These are phyloP conservation scores for Brachyalestes nurse DNA, from an alignment of 2,797 vertebrate genomes.

Conservation along the genomic window DNA sequence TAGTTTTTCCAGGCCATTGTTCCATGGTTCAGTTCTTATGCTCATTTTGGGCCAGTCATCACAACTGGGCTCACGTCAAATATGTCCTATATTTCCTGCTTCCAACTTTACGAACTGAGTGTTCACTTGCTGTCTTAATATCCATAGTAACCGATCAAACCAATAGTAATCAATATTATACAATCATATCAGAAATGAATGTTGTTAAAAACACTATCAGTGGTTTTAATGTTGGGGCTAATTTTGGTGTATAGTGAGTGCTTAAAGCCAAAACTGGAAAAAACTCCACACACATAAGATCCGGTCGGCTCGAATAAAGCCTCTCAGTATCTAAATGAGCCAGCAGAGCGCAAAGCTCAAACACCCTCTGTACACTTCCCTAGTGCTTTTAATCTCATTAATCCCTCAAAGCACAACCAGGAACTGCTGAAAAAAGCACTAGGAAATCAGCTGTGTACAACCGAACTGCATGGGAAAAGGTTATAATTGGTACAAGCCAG, in stretches of 20 bases:
- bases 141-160: too few species aligned
- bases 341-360: neutral
- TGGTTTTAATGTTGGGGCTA: too few species aligned
- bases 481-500: neutral
- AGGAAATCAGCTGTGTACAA: neutral
- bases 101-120: too few species aligned
- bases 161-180: too few species aligned
- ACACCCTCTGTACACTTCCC: neutral
- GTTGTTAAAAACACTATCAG: too few species aligned
- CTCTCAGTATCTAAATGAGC: conserved; percentile 9
- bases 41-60: too few species aligned
- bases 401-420: conserved; percentile 1
- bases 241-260: neutral
- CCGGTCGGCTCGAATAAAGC: neutral
- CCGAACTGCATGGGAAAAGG: neutral
- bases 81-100: too few species aligned
- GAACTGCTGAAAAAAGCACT: conserved; percentile 1
- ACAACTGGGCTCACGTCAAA: too few species aligned
- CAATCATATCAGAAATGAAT: too few species aligned
- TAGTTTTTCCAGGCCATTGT: too few species aligned
- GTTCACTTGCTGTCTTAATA: too few species aligned
- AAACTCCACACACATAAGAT: neutral
- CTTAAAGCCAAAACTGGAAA: neutral
- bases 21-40: too few species aligned
- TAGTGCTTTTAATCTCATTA: conserved; percentile 25